Base-by-base conservation (phyloP, 2,888 invertebrate species). In the Andrena marginata region DNA sequence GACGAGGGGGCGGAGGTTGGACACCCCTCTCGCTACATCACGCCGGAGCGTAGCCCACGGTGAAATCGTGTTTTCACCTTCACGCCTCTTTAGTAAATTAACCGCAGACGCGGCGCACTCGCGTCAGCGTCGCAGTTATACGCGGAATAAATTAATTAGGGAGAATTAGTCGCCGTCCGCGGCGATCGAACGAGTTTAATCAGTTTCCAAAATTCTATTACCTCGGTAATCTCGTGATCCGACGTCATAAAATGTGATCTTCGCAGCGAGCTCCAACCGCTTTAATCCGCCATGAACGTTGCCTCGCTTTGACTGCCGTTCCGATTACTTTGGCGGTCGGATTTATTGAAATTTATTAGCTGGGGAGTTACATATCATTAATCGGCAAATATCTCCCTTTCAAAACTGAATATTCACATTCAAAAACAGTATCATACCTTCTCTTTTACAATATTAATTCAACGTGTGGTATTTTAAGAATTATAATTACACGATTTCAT, bases 101-200 rank as follows among this genome's bases (percentile, higher is more conserved):
- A 69, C 42, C 35, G 16, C 33, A 10, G 35, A 26, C 56, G n/a
- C 56, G 33, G 35, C 26, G n/a, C 16, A 42, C n/a, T 60, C 31
- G 8, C 31, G 16, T n/a, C n/a, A 8, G 0, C 20, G 20, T 51
- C 31, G 16, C 31, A 59, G 31, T 60, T 31, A 60, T 31, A 60
- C 29, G 26, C 16, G 16, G 31, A n/a, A 60, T 60, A 60, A n/a
- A 60, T 56, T 69, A 69, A 69, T 69, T 56, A 69, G 42, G 33
- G 56, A 5, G 56, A 56, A 35, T 56, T 56, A 59, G n/a, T 59
- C 33, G 64, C 8, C 2, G 16, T 16, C 64, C n/a, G 4, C 1
- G 23, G 2, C 13, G 6, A 20, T 31, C 51, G 20, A 31, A 33
- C 33, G 51, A 67, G 49, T 51, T 51, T 54, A 33, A 54, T 33